Base-by-base conservation (phyloP, 2,113 vertebrate species). In the Henicopernis longicauda region DNA sequence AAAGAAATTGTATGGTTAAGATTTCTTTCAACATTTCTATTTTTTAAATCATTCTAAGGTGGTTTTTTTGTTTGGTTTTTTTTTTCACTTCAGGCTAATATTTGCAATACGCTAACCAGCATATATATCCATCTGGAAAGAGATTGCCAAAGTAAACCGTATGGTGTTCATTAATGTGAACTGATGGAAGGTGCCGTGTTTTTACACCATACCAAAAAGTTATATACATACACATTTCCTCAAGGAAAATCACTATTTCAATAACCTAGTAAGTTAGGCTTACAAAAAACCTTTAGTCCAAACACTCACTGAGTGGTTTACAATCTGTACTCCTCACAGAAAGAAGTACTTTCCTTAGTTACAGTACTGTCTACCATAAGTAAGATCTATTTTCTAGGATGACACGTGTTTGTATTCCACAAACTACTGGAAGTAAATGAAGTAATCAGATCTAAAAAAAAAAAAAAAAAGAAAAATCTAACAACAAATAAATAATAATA, bases 61-160 rank as follows among this genome's bases (percentile, higher is more conserved):
- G 9, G 10, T 1, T 9, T 40, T 10, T 9, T 10, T 1, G 21
- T 9, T 4, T 40, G 40, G 40, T 9, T 1, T 26, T 9, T 4
- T 4, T 49, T 69, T 54, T 18, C 20, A 65, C 17, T 47, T 55
- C 20, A 65, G 11, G 12, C 6, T 57, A 63, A 49, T 52, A 78
- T 34, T 80, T 1, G 0, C 31, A 71, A 20, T 65, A 78, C 74
- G 19, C 34, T 77, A 69, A 69, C 45, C 12, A 73, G 23, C 9
- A 52, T 52, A 13, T 25, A 44, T 57, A 67, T 67, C 38, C 34
- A 29, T 58, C 34, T 79, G 61, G 66, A 93, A 92, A 82, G 16
- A 34, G 14, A 82, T 29, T 0, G 2, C 22, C 57, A 65, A 62
- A 66, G 38, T 73, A 88, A 93, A 86, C 26, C 20, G 31, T 63